Base-by-base conservation (phyloP, 2,113 vertebrate genomes). In the Aegithalos caudatus region DNA sequence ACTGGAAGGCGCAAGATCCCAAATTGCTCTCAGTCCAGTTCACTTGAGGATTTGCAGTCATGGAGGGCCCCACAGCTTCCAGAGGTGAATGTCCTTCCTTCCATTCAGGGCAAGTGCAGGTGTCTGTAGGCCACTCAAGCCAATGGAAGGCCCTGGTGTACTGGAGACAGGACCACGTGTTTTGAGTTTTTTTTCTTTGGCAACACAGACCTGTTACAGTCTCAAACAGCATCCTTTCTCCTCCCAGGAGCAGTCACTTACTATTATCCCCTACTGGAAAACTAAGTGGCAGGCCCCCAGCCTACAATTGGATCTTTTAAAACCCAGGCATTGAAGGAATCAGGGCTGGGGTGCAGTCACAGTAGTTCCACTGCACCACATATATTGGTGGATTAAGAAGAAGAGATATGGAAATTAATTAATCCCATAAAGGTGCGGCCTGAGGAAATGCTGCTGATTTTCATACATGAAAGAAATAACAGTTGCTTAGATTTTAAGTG, bases 61-160 rank as follows among this genome's bases (percentile, higher is more conserved):
- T 1, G 1, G 60, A 61, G 1, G 2, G 22, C 54, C 11, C 8
- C 0, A 1, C 0, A 0, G 19, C 47, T 81, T 84, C 62, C 44
- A 56, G 58, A 77, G 35, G 27, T 24, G 38, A 40, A 80, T n/a
- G 23, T 67, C 44, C 33, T 80, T 60, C 42, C 13, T 38, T 22
- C 23, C 12, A 18, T 56, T 65, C 60, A 79, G 71, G 33, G 29
- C 60, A 91, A 73, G 6, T 15, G 12, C 44, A 33, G 40, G 9
- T 40, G 9, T 35, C 47, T 69, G 5, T 35, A 42, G 64, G 45
- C 35, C 45, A 48, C 28, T 4, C 38, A 81, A 69, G 31, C 14
- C 53, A 51, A 29, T 6, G 23, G 7, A 83, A 14, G 17, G 29
- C 11, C 17, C n/a, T 62, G 14, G 11, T 10, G 4, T 44, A 73